phyloP scores from a whole-genome alignment of 2,113 vertebrate genomes.

The Amphilophus citrinellus region DNA sequence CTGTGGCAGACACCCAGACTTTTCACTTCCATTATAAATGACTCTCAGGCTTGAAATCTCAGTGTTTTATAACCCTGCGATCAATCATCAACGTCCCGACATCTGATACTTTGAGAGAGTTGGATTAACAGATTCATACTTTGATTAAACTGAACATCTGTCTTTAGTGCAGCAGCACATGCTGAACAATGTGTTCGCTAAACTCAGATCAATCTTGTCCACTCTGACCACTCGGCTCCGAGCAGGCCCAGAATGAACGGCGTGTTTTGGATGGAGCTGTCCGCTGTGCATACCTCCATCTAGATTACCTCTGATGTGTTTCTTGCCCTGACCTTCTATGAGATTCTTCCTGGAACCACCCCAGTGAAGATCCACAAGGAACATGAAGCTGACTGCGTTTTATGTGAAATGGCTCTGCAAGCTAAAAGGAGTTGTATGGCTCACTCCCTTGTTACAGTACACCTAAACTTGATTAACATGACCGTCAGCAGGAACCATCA shows the following conservation, averaged over 20 bases:
- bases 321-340: constrained; percentile 39
- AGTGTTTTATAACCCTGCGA: constrained; percentile 40
- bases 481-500: constrained; percentile 38
- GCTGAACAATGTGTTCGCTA: constrained; percentile 29
- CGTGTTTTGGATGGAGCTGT: constrained; percentile 32
- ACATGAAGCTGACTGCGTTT: constrained; percentile 58
- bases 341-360: constrained; percentile 40
- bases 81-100: constrained; percentile 37
- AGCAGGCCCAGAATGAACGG: constrained; percentile 18
- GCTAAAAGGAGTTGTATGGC: constrained; percentile 35
- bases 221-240: constrained; percentile 30
- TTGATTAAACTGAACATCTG: constrained; percentile 45
- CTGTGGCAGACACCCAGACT: constrained; percentile 32
- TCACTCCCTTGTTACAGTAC: constrained; percentile 42
- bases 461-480: constrained; percentile 55
- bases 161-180: constrained; percentile 33
- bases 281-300: constrained; percentile 41
- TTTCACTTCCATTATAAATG: constrained; percentile 48
- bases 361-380: constrained; percentile 46
- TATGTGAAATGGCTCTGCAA: constrained; percentile 51
- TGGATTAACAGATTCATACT: constrained; percentile 41
- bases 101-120: constrained; percentile 32
- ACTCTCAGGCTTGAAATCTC: constrained; percentile 30
- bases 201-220: constrained; percentile 42
- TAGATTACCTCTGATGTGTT: constrained; percentile 37